phyloP scores from a whole-genome alignment of 2,888 invertebrate species.

The Antitype chi region DNA sequence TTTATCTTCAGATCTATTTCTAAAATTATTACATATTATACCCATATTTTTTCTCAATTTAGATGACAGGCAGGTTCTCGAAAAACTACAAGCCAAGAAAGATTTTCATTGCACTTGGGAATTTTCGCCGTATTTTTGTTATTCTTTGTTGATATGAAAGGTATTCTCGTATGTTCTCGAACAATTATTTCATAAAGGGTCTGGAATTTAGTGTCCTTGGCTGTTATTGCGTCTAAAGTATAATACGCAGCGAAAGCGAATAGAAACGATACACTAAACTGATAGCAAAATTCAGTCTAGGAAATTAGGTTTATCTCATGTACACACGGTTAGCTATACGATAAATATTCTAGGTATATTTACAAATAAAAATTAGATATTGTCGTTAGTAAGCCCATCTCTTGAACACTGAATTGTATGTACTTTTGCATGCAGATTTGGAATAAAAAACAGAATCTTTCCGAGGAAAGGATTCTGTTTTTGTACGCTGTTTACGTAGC shows the following conservation, averaged over 20 bases:
- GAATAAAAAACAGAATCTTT: too few relatives aligned
- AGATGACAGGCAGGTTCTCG: not conserved
- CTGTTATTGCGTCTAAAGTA: not conserved
- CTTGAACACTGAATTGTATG: too few relatives aligned
- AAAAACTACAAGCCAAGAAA: not conserved
- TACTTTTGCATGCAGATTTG: too few relatives aligned
- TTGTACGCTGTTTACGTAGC: too few relatives aligned
- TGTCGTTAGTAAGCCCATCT: too few relatives aligned
- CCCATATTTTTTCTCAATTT: not conserved
- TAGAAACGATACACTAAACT: not conserved
- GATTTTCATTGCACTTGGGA: slow-evolving; percentile 18
- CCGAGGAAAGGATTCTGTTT: too few relatives aligned
- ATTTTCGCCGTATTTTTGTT: not conserved
- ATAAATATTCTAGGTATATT: too few relatives aligned
- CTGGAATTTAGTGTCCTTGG: not conserved
- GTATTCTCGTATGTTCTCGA: not conserved
- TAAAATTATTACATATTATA: slow-evolving; percentile 9
- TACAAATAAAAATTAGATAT: too few relatives aligned
- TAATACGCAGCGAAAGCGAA: not conserved
- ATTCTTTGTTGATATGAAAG: slow-evolving; percentile 1
- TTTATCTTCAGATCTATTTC: slow-evolving; percentile 26
- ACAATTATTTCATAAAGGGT: not conserved
- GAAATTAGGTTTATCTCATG: not conserved
- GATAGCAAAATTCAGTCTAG: not conserved
- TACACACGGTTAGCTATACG: not conserved